Base-by-base conservation (phyloP, 2,888 invertebrate species). In the Rotaria socialis region DNA sequence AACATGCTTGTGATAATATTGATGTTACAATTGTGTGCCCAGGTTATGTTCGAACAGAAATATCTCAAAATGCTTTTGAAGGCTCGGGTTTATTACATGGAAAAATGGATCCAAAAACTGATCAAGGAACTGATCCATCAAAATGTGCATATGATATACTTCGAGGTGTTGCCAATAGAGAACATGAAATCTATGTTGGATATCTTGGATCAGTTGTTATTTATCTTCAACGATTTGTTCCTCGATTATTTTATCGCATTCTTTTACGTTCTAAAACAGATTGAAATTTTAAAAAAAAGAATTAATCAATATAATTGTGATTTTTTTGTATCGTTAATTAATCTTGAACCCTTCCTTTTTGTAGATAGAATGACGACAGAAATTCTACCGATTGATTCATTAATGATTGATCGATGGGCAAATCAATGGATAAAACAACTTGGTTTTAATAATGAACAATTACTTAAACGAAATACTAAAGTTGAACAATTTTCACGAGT, bases 21-120 rank as follows among this genome's bases (percentile, higher is more conserved):
- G 89, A 92, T 55, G 93, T 95, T 0, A 94, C 94, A 0, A 89
- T 95, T 80, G 92, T 94, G 58, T 94, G 95, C 89, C 95, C 95
- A 0, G 95, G 95, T 10, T 95, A 95, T 6, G 93, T 94, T 27
- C 94, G 94, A 89, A 94, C 94, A 0, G 93, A 94, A 88, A 93
- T 95, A 88, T 91, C 94, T 58, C 90, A 92, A 58, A 93, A 94
- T 89, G 93, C 94, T 88, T 95, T 94, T 89, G 95, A 95, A 0
- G 93, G 43, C 43, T 24, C 22, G 0, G 41, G 43, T 43, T 41
- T 75, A 75, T 2, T 22, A 10, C 11, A 43, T 43, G 75, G 43
- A 43, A 75, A 75, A 60, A 60, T 60, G 60, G 27, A 60, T 27
- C 27, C 60, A 27, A 60, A 60, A 60, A 60, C 58, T n/a, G 58